A percentile compares a stretch with the other conserved stretches of the same genome.
These are phyloP conservation scores for Sinodicranocentrus sp. DNA, from an alignment of 2,888 invertebrate species.

Conservation along the genomic window DNA sequence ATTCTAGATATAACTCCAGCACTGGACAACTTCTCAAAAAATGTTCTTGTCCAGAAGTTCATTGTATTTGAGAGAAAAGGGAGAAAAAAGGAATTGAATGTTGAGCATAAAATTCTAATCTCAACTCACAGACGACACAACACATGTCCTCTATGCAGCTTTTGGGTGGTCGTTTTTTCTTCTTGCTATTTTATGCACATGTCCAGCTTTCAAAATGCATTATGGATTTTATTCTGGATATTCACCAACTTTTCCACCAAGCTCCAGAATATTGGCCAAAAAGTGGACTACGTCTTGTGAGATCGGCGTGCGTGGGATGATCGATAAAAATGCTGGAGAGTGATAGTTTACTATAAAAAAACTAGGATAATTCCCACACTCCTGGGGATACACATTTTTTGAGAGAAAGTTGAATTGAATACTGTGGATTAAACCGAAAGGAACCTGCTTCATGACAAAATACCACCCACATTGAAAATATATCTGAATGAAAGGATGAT, in stretches of 20 bases:
- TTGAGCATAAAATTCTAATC: constrained; percentile 48
- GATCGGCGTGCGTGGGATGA: too few relatives aligned
- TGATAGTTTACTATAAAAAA: constrained; percentile 17
- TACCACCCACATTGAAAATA: not conserved
- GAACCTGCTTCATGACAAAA: not conserved
- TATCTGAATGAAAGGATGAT: not conserved
- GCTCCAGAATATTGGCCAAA: too few relatives aligned
- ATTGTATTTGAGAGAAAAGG: constrained; percentile 24
- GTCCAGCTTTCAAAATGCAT: too few relatives aligned
- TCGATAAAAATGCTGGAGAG: too few relatives aligned
- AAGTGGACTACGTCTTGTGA: too few relatives aligned
- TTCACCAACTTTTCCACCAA: too few relatives aligned
- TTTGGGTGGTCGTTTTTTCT: not conserved
- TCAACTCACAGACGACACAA: constrained; percentile 55
- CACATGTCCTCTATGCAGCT: too few relatives aligned
- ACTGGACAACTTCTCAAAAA: too few relatives aligned
- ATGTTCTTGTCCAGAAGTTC: constrained; percentile 6
- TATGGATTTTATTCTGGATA: too few relatives aligned
- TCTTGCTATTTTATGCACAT: constrained; percentile 6
- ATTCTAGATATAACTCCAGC: too few relatives aligned
- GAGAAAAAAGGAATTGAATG: constrained; percentile 43
- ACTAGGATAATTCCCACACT: constrained; percentile 43
- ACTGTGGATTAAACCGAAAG: not conserved
- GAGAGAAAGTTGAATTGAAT: not conserved
- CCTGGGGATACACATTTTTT: not conserved